Evolutionary conservation across 2,797 vertebrate genomes (phyloP), one percentile per base, ranked within the genome.

Genomic region (Eurystomus glaucurus): DNA sequence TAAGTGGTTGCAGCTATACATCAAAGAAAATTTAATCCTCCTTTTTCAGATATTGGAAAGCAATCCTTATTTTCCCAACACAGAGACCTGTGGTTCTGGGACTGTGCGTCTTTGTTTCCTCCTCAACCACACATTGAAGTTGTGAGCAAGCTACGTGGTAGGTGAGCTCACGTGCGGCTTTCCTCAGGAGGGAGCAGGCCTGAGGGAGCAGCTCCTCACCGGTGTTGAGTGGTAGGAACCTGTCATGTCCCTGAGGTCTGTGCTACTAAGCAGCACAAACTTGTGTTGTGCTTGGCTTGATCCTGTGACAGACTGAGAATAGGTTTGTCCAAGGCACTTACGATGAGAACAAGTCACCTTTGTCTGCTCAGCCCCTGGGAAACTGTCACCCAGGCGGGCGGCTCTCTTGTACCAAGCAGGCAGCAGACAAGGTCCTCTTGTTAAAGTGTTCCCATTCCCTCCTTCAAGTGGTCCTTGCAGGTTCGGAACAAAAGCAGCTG

Each of bases 381-480:
- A 50, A 46, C 0, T 18, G 23, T 69, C 23, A 50, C 70, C 23
- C 0, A 0, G 17, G 25, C 0, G 0, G 45, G 45, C 0, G 3
- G 37, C 4, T 29, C 29, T 70, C 60, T 39, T n/a, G 64, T 43
- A 37, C 10, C 0, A 0, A 5, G 19, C 3, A 7, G n/a, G 28
- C 52, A 70, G 68, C 41, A 70, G 75, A 21, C 78, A 25, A 25
- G 48, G 23, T 26, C 4, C 51, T 25, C 23, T 54, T 4, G 3
- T 33, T 21, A 26, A 26, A 2, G 2, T 18, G 4, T 20, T 10
- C 61, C 70, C 2, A 1, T 50, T 54, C 43, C 26, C 54, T 79
- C 58, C 70, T 92, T 51, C 78, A 26, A 58, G 43, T 23, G 46
- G 37, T 15, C 26, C 60, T 78, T 25, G 11, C 54, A 54, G 68